Percentiles rank a stretch among this genome's conserved stretches.
These are phyloP conservation scores for Papilio helenus DNA, from an alignment of 1,140 invertebrate species.

Conservation along the genomic window DNA sequence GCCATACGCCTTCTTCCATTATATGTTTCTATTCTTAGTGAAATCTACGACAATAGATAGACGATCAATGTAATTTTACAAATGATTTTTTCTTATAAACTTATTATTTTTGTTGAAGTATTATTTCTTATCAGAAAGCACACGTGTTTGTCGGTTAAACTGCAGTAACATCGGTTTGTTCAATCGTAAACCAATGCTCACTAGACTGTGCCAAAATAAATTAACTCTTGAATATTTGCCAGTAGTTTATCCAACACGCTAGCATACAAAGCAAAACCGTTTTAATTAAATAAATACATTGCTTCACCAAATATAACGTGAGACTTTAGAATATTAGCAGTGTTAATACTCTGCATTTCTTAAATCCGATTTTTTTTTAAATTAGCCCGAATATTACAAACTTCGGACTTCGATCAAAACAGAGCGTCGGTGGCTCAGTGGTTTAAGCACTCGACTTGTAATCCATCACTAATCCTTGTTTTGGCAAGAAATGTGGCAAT, in stretches of 20 bases:
- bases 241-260: not conserved
- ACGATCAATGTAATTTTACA: no score
- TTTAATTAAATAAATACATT: conserved; percentile 24
- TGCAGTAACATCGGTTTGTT: conserved; percentile 32
- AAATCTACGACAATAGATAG: no score
- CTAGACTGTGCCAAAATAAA: conserved; percentile 40
- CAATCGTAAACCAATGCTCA: conserved; percentile 38
- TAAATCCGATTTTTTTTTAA: no score
- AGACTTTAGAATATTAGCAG: not conserved
- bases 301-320: not conserved
- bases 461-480: no score
- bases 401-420: no score
- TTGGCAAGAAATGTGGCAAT: no score
- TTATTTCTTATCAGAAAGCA: not conserved
- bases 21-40: no score
- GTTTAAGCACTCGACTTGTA: no score
- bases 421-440: no score
- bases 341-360: not conserved
- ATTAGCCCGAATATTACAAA: no score
- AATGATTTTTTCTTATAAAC: not conserved
- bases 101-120: not conserved
- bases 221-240: conserved; percentile 38
- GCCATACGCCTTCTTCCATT: no score
- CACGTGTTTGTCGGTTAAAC: conserved; percentile 26
- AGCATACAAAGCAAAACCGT: conserved; percentile 8